Evolutionary conservation across 2,888 invertebrate genomes (phyloP), one percentile per base, ranked within the genome.

Genomic region (Amiota communis): DNA sequence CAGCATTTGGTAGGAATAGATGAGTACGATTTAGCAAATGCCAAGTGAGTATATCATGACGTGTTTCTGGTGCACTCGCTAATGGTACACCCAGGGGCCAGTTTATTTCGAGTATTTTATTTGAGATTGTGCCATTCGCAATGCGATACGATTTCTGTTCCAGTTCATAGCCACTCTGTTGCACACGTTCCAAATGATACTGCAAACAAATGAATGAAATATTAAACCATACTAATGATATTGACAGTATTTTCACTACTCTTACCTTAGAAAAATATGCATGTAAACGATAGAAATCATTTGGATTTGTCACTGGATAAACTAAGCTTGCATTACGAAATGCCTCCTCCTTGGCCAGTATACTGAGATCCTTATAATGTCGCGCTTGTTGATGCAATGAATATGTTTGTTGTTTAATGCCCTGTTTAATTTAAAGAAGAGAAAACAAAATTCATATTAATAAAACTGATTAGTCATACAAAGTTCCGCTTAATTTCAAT

Each of bases 41-140:
- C 95, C 97, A 98, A 61, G 93, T 93, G 67, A 96, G 91, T 77
- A 98, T 92, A 90, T 98, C 97, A 90, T 95, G 95, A 81, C 97
- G 91, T 70, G 93, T 94, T 13, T 92, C 91, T 2, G 96, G 94
- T 77, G 92, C 92, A 76, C 92, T 93, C 1, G 92, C 92, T 49
- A 92, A 90, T 74, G 93, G 92, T 77, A 93, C 92, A 72, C 95
- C 96, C 63, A 95, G 89, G 0, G 96, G 96, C 96, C 96, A 97
- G 8, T 91, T 90, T 78, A 91, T 89, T 79, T 91, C 90, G 49
- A 91, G 89, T 59, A 92, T 91, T 74, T 91, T 90, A 86, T 91
- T 92, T 65, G 89, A 87, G 71, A 92, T 90, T 80, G 91, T 90
- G 11, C 92, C 92, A 73, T 90, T 90, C 15, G 89, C 88, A 63